These are phyloP conservation scores for Stramonita haemastoma DNA, from an alignment of 2,888 invertebrate species.

Conservation along the genomic window DNA sequence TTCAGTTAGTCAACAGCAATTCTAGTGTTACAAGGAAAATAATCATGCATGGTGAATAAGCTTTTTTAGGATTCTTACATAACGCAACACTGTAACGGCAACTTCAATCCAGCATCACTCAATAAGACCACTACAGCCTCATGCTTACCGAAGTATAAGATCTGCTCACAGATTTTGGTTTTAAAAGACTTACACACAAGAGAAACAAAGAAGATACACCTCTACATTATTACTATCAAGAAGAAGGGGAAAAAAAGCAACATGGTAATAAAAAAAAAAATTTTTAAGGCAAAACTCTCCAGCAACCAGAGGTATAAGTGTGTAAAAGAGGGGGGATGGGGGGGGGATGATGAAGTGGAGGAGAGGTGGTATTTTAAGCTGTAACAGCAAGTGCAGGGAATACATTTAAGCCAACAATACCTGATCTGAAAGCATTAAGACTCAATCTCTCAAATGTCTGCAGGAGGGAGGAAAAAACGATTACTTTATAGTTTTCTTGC, in stretches of 20 bases:
- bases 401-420: constrained; percentile 15
- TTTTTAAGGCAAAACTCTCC: neutral
- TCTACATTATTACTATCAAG: no score
- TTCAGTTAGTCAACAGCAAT: constrained; percentile 35
- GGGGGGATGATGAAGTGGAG: neutral
- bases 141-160: no score
- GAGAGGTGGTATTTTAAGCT: neutral
- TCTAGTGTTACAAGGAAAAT: constrained; percentile 34
- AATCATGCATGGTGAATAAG: constrained; percentile 33
- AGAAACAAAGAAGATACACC: no score
- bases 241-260: no score
- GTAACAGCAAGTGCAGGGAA: neutral
- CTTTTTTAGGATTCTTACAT: constrained; percentile 21
- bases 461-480: no score
- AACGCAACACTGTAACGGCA: constrained; percentile 29
- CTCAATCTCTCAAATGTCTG: no score
- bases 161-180: no score
- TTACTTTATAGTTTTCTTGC: no score
- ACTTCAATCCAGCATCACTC: constrained; percentile 23
- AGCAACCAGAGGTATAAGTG: neutral
- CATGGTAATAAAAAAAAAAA: neutral
- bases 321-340: neutral
- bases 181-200: no score
- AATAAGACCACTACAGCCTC: neutral
- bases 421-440: no score